A percentile compares a stretch with the other conserved stretches of the same genome.
phyloP scores from a whole-genome alignment of 2,797 vertebrate genomes.

The Enteromius anoplus region DNA sequence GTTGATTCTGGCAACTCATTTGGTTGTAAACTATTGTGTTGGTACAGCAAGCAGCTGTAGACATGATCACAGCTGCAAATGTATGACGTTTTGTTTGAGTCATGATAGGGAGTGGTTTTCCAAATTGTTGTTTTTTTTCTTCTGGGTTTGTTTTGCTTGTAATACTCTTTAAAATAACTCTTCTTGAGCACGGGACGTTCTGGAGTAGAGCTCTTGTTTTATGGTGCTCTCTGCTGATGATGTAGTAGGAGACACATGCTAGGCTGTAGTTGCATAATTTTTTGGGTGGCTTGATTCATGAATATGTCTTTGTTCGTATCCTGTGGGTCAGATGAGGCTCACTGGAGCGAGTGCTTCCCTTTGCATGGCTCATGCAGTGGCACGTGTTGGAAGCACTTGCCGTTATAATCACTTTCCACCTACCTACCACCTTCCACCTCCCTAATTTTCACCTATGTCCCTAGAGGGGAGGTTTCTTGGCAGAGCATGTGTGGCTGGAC shows the following conservation, averaged over 20 bases:
- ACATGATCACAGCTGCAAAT: neutral
- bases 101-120: neutral
- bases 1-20: conserved; percentile 18
- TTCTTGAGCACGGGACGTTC: conserved; percentile 40
- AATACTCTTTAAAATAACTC: conserved; percentile 36
- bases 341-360: conserved; percentile 33
- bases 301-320: conserved; percentile 44
- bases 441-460: conserved; percentile 13
- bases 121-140: conserved; percentile 5
- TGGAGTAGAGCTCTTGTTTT: conserved; percentile 26
- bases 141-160: neutral
- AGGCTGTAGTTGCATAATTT: conserved; percentile 41
- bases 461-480: conserved; percentile 20
- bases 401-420: neutral
- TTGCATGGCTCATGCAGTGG: conserved; percentile 46
- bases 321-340: conserved; percentile 44
- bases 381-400: conserved; percentile 51
- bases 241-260: conserved; percentile 28
- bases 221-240: conserved; percentile 32
- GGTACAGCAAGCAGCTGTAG: conserved; percentile 16
- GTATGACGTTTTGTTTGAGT: conserved; percentile 20
- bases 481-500: neutral
- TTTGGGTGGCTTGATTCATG: conserved; percentile 49
- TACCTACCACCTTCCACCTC: neutral
- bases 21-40: neutral